Conservation (phyloP, 1,140 invertebrate species). For the Trichonephila clavata region DNA sequence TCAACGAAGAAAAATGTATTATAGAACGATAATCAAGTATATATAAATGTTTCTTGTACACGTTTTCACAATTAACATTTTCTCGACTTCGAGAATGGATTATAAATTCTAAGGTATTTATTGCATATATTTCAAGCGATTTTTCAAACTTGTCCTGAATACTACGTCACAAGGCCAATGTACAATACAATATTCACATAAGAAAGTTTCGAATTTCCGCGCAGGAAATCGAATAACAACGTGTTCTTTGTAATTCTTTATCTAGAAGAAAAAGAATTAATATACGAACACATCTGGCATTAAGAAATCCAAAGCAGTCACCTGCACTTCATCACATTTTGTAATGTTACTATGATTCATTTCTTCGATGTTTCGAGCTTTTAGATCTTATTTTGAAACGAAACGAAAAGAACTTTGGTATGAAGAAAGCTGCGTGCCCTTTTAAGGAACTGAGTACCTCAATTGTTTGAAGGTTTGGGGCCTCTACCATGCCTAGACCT, state of each 20-base stretch:
- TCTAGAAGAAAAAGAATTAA: not conserved
- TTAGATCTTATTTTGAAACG: not conserved
- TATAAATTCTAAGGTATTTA: conserved; percentile 40
- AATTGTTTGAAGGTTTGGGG: not conserved
- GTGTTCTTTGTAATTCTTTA: not conserved
- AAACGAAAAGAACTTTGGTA: not conserved
- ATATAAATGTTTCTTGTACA: not conserved
- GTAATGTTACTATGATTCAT: too few species aligned
- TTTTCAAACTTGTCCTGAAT: conserved; percentile 4
- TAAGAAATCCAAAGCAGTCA: not conserved
- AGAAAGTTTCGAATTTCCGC: not conserved
- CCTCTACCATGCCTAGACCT: not conserved
- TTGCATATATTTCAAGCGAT: conserved; percentile 11
- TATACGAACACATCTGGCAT: not conserved
- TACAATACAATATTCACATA: conserved; percentile 8
- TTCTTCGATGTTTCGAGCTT: conserved; percentile 32
- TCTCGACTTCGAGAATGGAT: not conserved
- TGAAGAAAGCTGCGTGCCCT: not conserved
- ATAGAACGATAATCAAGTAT: not conserved
- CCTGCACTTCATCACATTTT: not conserved
- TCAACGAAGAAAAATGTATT: not conserved
- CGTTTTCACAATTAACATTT: not conserved
- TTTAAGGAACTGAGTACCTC: conserved; percentile 51
- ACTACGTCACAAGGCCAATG: conserved; percentile 24
- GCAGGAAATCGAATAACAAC: not conserved